Percentiles rank a stretch among this genome's conserved stretches.
Evolutionary conservation across 2,113 vertebrate species (phyloP).

Genomic region (Thalassarche chlororhynchos): DNA sequence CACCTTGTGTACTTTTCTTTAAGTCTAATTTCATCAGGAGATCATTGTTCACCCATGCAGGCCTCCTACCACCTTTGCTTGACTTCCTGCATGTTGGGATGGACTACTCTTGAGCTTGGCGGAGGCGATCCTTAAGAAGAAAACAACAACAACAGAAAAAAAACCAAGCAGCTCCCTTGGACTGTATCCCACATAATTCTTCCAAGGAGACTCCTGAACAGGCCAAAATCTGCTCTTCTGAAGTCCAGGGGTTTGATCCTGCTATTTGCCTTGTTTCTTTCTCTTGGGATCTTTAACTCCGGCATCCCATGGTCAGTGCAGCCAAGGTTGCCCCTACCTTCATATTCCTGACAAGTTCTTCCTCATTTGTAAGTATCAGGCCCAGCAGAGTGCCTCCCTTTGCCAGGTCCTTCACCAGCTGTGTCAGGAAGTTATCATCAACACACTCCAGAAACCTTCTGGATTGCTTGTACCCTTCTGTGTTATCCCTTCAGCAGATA

Average conservation of each 20-base stretch:
- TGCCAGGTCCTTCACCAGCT: background rate
- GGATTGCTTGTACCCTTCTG: background rate
- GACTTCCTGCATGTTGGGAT: background rate
- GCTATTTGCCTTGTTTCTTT: background rate
- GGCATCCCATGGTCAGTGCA: background rate
- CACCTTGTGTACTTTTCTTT: background rate
- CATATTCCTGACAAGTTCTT: background rate
- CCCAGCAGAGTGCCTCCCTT: background rate
- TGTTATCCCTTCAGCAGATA: background rate
- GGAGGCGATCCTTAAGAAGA: fast-evolving
- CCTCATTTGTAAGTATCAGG: background rate
- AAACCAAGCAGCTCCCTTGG: background rate
- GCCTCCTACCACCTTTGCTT: background rate
- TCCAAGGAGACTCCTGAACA: background rate
- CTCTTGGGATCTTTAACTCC: background rate
- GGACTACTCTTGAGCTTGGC: background rate
- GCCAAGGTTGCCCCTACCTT: background rate
- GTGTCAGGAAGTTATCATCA: background rate
- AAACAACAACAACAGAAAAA: background rate
- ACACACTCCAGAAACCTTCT: background rate
- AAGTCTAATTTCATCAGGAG: background rate
- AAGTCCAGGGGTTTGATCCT: background rate
- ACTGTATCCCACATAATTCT: background rate
- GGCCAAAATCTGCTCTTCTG: background rate
- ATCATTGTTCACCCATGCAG: background rate